A percentile compares a stretch with the other conserved stretches of the same genome.
Conservation (phyloP, 2,113 vertebrate species). For the Paraplagusia blochii region DNA sequence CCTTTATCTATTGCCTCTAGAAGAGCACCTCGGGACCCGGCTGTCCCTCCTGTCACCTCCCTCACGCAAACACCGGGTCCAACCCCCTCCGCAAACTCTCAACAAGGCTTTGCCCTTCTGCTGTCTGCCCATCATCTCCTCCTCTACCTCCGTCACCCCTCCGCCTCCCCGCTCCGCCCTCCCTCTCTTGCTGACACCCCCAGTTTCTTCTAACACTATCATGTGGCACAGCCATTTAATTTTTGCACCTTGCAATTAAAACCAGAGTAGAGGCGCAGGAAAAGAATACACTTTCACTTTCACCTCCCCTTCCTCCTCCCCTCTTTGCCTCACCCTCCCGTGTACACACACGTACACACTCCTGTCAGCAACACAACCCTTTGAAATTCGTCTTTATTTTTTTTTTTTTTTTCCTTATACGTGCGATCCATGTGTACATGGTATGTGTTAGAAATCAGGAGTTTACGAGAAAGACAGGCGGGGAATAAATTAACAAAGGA, state of each 20-base stretch:
- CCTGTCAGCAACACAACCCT: slow-evolving; percentile 54
- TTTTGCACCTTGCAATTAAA: slow-evolving; percentile 98
- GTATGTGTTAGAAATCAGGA: slow-evolving; percentile 62
- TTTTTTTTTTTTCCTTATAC: slow-evolving; percentile 13
- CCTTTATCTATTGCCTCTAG: slow-evolving; percentile 90
- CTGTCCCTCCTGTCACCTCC: slow-evolving; percentile 90
- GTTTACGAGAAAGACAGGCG: slow-evolving; percentile 67
- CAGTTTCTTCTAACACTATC: slow-evolving; percentile 88
- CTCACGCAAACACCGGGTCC: slow-evolving; percentile 15
- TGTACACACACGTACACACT: background rate
- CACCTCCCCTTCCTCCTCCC: slow-evolving; percentile 26
- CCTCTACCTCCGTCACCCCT: slow-evolving; percentile 60
- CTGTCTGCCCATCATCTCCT: slow-evolving; percentile 82
- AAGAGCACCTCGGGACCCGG: slow-evolving; percentile 90
- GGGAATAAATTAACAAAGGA: slow-evolving; percentile 78
- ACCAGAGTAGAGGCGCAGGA: slow-evolving; percentile 78
- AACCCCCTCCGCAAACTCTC: slow-evolving; percentile 25
- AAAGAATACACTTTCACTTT: slow-evolving; percentile 57
- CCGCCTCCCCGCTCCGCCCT: slow-evolving; percentile 44
- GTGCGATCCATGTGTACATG: slow-evolving; percentile 55
- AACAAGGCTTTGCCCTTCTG: slow-evolving; percentile 60
- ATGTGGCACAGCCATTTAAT: slow-evolving; percentile 90
- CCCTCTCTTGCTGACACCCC: slow-evolving; percentile 88
- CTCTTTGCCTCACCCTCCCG: slow-evolving; percentile 3
- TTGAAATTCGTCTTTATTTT: slow-evolving; percentile 34